phyloP scores from a whole-genome alignment of 2,113 vertebrate genomes.

The Upupa epops region DNA sequence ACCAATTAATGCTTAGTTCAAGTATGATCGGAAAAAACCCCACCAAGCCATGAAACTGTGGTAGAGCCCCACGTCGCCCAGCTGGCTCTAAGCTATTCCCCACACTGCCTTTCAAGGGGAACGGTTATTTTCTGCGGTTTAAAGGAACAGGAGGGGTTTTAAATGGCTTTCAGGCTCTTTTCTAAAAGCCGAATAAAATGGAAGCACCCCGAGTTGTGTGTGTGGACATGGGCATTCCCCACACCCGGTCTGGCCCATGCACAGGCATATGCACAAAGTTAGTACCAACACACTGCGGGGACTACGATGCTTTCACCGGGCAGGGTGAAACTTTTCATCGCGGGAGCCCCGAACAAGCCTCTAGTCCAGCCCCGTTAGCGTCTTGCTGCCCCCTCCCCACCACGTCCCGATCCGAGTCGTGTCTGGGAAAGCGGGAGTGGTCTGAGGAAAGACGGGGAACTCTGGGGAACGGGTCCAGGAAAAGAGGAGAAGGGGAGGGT shows the following conservation, averaged over 20 bases:
- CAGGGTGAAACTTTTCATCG: background rate
- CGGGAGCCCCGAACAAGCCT: background rate
- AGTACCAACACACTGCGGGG: accelerated
- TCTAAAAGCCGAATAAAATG: background rate
- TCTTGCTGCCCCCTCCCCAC: accelerated
- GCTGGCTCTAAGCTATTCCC: background rate
- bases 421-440: no score
- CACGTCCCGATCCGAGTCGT: no score
- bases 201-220: accelerated
- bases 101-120: background rate
- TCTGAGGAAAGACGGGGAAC: no score
- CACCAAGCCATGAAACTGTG: background rate
- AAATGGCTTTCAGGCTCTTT: background rate
- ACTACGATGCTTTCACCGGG: background rate
- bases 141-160: background rate
- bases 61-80: background rate
- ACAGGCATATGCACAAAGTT: background rate
- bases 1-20: conserved; percentile 2
- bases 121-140: background rate
- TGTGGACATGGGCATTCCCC: accelerated
- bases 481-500: no score
- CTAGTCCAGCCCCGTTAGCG: accelerated
- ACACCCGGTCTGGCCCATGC: background rate
- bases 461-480: no score
- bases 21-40: background rate